phyloP scores from a whole-genome alignment of 2,113 vertebrate species.

The Percina caprodes region DNA sequence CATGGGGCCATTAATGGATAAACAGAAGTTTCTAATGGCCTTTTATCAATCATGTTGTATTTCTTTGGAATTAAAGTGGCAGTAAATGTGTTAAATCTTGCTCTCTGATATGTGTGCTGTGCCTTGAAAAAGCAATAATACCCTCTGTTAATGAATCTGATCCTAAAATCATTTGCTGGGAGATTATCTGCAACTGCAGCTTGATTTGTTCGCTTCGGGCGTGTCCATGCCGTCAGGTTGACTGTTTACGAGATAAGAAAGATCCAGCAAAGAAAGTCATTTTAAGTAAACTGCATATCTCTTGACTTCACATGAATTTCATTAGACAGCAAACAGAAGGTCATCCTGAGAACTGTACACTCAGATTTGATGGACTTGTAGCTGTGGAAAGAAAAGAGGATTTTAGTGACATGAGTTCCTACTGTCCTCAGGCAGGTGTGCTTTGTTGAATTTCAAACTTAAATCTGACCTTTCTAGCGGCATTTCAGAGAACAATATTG shows the following conservation, averaged over 20 bases:
- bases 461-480: slow-evolving; percentile 59
- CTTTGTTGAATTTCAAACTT: slow-evolving; percentile 54
- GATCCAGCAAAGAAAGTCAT: slow-evolving; percentile 38
- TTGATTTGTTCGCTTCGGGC: slow-evolving; percentile 29
- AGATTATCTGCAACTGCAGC: slow-evolving; percentile 42
- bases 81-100: slow-evolving; percentile 7
- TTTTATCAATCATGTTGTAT: slow-evolving; percentile 33
- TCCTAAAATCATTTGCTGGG: slow-evolving; percentile 30
- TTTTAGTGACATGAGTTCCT: slow-evolving; percentile 21
- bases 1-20: not conserved
- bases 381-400: slow-evolving; percentile 26
- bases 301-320: slow-evolving; percentile 36
- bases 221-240: slow-evolving; percentile 28
- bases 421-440: slow-evolving; percentile 40
- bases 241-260: slow-evolving; percentile 48
- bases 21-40: slow-evolving; percentile 34
- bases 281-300: slow-evolving; percentile 42
- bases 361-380: slow-evolving; percentile 29
- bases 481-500: slow-evolving; percentile 45
- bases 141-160: slow-evolving; percentile 40
- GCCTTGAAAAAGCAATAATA: slow-evolving; percentile 24
- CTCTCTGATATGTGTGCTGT: slow-evolving; percentile 22
- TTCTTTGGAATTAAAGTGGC: slow-evolving; percentile 41
- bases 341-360: slow-evolving; percentile 32
- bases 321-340: slow-evolving; percentile 46